Evolutionary conservation across 2,113 vertebrate genomes (phyloP).

Genomic region (Atlantisia rogersi): DNA sequence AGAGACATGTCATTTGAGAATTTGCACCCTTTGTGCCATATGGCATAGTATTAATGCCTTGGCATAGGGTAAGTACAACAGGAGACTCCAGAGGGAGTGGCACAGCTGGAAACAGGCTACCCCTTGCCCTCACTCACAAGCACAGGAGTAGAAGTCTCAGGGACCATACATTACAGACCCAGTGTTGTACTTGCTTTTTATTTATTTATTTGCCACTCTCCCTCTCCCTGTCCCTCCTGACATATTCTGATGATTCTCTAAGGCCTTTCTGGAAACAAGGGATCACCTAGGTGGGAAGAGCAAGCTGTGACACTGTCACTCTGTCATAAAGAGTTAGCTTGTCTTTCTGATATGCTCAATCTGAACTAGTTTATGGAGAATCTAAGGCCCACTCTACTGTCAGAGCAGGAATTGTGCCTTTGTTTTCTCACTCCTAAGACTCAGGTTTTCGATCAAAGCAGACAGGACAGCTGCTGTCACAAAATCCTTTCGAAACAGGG

Average conservation of each 20-base stretch:
- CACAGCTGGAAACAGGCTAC: neutral
- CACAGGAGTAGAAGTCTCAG: neutral
- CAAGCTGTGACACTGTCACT: neutral
- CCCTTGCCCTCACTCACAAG: neutral
- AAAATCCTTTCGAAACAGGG: neutral
- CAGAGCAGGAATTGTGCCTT: neutral
- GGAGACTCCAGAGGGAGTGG: neutral
- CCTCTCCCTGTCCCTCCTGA: fast-evolving
- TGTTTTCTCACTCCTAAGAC: neutral
- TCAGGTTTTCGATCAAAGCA: neutral
- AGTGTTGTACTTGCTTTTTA: neutral
- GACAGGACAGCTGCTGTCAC: neutral
- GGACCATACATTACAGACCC: neutral
- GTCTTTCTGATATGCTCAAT: neutral
- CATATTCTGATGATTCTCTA: neutral
- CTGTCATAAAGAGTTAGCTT: neutral
- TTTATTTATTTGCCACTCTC: neutral
- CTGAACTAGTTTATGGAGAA: neutral
- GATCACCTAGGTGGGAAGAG: neutral
- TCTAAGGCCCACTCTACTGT: neutral
- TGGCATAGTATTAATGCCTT: neutral
- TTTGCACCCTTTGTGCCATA: neutral
- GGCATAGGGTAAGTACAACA: neutral
- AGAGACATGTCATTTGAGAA: neutral
- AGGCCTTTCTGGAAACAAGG: neutral